phyloP scores from a whole-genome alignment of 2,113 vertebrate genomes.

The Muntiacus muntjak region DNA sequence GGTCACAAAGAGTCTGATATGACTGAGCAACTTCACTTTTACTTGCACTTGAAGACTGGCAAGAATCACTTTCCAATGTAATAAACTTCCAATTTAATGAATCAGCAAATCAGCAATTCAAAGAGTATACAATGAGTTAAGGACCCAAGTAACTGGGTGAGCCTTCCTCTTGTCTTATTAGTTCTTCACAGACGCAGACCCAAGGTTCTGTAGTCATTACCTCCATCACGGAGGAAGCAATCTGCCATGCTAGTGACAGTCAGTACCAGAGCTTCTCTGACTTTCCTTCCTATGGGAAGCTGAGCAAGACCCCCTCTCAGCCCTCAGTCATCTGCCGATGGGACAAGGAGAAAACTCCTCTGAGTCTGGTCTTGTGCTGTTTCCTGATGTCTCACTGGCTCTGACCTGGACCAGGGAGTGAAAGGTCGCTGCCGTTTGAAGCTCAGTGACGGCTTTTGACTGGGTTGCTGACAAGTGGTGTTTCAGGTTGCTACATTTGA shows the following conservation, averaged over 20 bases:
- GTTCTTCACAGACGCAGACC: not conserved
- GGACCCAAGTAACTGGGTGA: not conserved
- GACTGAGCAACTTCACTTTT: not conserved
- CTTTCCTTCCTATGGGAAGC: not conserved
- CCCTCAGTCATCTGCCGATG: not conserved
- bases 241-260: not conserved
- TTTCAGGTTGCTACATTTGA: not conserved
- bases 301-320: not conserved
- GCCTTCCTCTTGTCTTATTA: not conserved
- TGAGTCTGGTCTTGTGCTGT: not conserved
- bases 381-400: not conserved
- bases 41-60: not conserved
- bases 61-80: not conserved
- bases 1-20: not conserved
- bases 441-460: not conserved
- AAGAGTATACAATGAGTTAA: not conserved
- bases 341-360: not conserved
- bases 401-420: not conserved
- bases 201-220: not conserved
- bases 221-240: accelerated
- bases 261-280: not conserved
- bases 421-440: not conserved
- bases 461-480: not conserved
- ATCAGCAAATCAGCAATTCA: not conserved
- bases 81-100: not conserved